Evolutionary conservation across 2,888 invertebrate genomes (phyloP).

Genomic region (Scaptomyza polygonia): DNA sequence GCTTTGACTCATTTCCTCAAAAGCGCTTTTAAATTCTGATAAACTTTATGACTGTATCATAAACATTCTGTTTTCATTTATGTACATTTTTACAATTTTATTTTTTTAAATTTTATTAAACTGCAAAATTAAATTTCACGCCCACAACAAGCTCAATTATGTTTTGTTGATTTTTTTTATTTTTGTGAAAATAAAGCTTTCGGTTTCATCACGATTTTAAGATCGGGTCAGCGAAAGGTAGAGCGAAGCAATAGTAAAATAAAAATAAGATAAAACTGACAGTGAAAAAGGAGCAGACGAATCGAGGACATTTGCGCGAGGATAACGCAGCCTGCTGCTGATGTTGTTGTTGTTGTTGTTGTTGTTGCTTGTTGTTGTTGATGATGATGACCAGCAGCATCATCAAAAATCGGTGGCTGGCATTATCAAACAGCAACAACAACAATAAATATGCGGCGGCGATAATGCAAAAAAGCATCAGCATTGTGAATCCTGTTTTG

Average conservation of each 20-base stretch:
- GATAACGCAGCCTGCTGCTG: conserved; percentile 49
- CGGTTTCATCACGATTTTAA: not conserved
- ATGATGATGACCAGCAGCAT: conserved; percentile 50
- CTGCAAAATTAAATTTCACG: conserved; percentile 2
- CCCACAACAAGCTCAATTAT: conserved; percentile 1
- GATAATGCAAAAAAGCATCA: conserved; percentile 54
- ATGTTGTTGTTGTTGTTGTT: conserved; percentile 28
- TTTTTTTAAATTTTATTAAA: not conserved
- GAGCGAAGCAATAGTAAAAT: conserved; percentile 26
- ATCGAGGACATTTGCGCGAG: conserved; percentile 53
- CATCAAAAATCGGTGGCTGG: conserved; percentile 65
- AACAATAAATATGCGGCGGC: conserved; percentile 49
- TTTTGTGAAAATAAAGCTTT: conserved; percentile 3
- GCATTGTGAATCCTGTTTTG: conserved; percentile 83
- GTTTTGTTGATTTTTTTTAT: not conserved
- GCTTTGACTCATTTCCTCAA: no score
- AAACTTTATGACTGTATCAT: no score
- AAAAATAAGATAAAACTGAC: conserved; percentile 12
- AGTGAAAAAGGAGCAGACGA: conserved; percentile 8
- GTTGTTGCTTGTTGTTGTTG: no score
- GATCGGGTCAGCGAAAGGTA: conserved; percentile 1
- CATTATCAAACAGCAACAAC: conserved; percentile 60
- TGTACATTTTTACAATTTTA: no score
- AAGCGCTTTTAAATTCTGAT: no score
- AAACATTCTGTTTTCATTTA: no score